Evolutionary conservation across 2,113 vertebrate species (phyloP).

Genomic region (Condylura cristata): DNA sequence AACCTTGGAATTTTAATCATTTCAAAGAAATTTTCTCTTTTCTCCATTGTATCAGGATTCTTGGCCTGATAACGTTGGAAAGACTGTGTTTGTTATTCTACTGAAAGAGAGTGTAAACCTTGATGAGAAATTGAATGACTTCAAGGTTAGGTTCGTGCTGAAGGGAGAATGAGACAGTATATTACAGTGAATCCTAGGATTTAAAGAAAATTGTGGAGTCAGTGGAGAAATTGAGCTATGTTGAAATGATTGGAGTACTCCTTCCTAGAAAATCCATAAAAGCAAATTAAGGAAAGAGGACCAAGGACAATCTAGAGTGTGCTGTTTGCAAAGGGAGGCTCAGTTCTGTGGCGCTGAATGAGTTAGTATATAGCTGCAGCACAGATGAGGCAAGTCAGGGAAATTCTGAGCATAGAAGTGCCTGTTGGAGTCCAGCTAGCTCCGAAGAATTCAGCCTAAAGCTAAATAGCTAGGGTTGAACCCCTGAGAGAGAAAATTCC

Average conservation of each 20-base stretch:
- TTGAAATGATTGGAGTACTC: not conserved
- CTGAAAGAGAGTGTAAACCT: not conserved
- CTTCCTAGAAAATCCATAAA: not conserved
- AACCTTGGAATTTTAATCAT: not conserved
- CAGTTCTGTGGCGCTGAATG: not conserved
- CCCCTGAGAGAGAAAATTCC: not conserved
- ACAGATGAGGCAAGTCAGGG: not conserved
- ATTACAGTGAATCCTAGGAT: not conserved
- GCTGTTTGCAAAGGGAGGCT: not conserved
- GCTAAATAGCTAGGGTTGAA: constrained; percentile 6
- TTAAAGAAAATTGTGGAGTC: not conserved
- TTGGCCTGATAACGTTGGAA: not conserved
- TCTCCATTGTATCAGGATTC: not conserved
- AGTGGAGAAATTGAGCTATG: not conserved
- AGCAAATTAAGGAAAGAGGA: not conserved
- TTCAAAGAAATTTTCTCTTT: not conserved
- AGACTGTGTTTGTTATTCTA: not conserved
- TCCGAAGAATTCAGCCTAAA: constrained; percentile 46
- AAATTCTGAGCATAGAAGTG: not conserved
- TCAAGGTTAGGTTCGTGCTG: not conserved
- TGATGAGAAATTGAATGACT: not conserved
- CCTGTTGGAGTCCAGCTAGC: not conserved
- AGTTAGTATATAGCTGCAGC: not conserved
- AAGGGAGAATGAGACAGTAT: not conserved
- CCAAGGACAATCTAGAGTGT: not conserved